Evolutionary conservation across 2,888 invertebrate genomes (phyloP), one percentile per base, ranked within the genome.

Genomic region (Drosophila parthenogenetica): DNA sequence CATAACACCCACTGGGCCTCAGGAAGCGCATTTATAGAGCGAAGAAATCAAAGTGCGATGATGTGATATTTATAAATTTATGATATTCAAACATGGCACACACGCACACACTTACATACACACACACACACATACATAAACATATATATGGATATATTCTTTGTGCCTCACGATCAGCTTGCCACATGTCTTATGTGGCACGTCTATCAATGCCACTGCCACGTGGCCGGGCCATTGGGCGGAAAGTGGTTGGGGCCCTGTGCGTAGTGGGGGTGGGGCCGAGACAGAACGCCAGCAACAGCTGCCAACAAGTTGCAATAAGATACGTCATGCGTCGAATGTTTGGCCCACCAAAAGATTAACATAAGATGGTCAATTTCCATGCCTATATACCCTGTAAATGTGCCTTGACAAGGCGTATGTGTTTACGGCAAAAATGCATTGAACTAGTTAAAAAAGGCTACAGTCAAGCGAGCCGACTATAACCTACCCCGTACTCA

Each of bases 41-140:
- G 61, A 46, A 55, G 65, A 45, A 60, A 66, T 46, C 46, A 64
- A 67, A 48, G 32, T 39, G 45, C 17, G 35, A 32, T 65, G 53
- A 62, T 75, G 73, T 75, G 73, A 67, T 82, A 86, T 82, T 82
- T 87, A 81, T 81, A 82, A 73, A 83, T 73, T 83, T 79, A 75
- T 83, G 70, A 75, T 82, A 73, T 74, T 74, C 60, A 80, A 66
- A 65, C 60, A 55, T 16, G 16, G 14, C 29, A 22, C n/a, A 19
- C 19, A 17, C 2, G 13, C 13, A 29, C 29, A 8, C 29, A 29
- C 3, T 3, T 19, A 19, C 3, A 3, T n/a, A n/a, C 5, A 22
- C 5, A 5, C 22, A 22, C 22, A 22, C 29, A 29, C 8, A 29
- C 1, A 29, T 8, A 8, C 2, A 29, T 19, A 19, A 3, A 19